Evolutionary conservation across 1,140 invertebrate genomes (phyloP).

Genomic region (Aradophagus sp.): DNA sequence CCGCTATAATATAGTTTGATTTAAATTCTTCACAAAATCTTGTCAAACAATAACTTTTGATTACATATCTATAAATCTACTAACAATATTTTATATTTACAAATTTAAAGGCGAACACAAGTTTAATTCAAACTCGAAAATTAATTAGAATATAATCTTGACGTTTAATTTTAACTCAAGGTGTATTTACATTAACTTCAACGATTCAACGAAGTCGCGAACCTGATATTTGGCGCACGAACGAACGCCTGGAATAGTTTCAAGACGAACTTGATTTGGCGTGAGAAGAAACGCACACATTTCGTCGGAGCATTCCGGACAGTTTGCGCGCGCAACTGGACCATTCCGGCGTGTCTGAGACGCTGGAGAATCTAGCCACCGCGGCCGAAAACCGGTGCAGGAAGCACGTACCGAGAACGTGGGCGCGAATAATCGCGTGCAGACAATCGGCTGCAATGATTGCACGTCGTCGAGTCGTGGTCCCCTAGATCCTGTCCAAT

Average conservation of each 20-base stretch:
- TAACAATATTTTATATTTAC: too few relatives aligned
- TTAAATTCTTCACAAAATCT: too few relatives aligned
- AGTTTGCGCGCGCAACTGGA: slow-evolving; percentile 38
- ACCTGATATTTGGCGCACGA: too few relatives aligned
- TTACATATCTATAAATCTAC: too few relatives aligned
- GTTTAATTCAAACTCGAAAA: too few relatives aligned
- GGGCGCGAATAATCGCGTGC: slow-evolving; percentile 50
- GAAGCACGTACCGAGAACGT: slow-evolving; percentile 42
- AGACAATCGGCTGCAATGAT: slow-evolving; percentile 38
- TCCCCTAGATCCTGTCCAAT: slow-evolving; percentile 10
- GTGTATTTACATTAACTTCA: too few relatives aligned
- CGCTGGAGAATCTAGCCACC: slow-evolving; percentile 24
- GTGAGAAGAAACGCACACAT: slow-evolving; percentile 7
- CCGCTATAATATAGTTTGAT: too few relatives aligned
- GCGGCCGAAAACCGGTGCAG: slow-evolving; percentile 33
- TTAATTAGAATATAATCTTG: too few relatives aligned
- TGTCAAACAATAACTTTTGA: too few relatives aligned
- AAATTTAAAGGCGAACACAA: too few relatives aligned
- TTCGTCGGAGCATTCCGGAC: slow-evolving; percentile 25
- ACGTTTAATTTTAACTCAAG: too few relatives aligned
- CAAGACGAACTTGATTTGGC: slow-evolving; percentile 1
- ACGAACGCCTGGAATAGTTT: background rate
- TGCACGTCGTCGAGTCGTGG: slow-evolving; percentile 34
- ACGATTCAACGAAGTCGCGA: too few relatives aligned
- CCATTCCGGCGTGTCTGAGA: slow-evolving; percentile 43